Evolutionary conservation across 2,113 vertebrate genomes (phyloP).

Genomic region (Cardinalis cardinalis): DNA sequence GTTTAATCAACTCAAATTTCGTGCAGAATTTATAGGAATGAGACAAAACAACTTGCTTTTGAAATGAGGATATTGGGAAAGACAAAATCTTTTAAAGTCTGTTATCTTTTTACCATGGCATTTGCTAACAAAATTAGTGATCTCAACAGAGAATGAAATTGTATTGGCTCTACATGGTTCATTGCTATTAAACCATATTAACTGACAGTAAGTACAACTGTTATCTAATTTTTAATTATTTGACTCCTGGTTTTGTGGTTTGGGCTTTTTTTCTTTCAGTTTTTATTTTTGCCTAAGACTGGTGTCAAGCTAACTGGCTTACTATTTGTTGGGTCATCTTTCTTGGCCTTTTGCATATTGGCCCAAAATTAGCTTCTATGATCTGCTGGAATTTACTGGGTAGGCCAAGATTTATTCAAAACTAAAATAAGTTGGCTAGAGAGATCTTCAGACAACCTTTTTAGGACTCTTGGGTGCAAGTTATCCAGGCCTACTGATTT

Average conservation of each 20-base stretch:
- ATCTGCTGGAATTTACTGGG: background rate
- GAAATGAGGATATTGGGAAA: background rate
- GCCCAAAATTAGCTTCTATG: background rate
- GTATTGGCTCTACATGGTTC: background rate
- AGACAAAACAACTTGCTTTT: background rate
- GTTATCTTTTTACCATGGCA: background rate
- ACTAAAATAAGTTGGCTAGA: background rate
- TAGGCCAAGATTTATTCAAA: constrained; percentile 9
- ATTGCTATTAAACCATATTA: background rate
- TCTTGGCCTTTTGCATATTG: background rate
- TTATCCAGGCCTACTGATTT: background rate
- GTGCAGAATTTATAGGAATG: background rate
- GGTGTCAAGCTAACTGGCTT: background rate
- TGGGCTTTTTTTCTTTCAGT: background rate
- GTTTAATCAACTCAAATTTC: background rate
- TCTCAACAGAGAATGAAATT: background rate
- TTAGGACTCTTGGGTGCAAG: constrained; percentile 3
- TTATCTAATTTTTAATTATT: background rate
- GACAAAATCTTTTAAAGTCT: background rate
- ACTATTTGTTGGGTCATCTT: background rate
- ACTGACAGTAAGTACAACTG: background rate
- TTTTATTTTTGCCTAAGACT: background rate
- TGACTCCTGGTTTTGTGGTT: background rate
- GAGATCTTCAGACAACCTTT: constrained; percentile 9
- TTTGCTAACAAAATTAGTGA: background rate